Base-by-base conservation (phyloP, 2,797 vertebrate genomes). In the Xenopus petersii region DNA sequence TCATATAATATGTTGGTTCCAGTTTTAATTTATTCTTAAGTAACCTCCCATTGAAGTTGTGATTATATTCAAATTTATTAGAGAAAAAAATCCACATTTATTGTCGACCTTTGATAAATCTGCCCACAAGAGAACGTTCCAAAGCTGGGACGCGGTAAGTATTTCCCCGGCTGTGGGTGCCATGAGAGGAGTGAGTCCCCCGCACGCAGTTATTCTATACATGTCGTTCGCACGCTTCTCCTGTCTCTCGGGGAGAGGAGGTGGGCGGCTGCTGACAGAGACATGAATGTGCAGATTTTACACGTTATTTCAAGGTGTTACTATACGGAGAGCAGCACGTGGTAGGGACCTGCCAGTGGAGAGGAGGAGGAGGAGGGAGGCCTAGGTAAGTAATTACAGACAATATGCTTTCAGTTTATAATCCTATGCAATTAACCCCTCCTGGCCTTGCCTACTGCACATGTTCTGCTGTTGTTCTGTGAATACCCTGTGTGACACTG, bases 261-360 rank as follows among this genome's bases (percentile, higher is more conserved):
- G 75, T 77, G 75, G 75, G 75, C 59, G 65, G 59, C 33, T 56
- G 64, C 65, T 69, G 75, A 48, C 49, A 21, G 64, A 48, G 47
- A 67, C 10, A 46, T 63, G 6, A 67, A 67, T 46, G 58, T 63
- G 64, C 15, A 16, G 56, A 68, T 49, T 73, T 69, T 68, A 66
- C 42, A 58, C 59, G 13, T 69, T 77, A 56, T 73, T 42, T 26
- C 51, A 55, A 68, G 68, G 75, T 77, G 75, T 77, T 77, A 77
- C 70, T 77, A 77, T 77, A 77, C 68, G 24, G 65, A 73, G 70
- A 61, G 65, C 65, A 47, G 70, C 64, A 58, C 58, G 70, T 62
- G 75, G 36, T 59, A 16, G 59, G 54, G 60, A 65, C 48, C 64
- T 67, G 70, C 69, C 58, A 72, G 65, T 55, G 47, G 3, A 17